These are phyloP conservation scores for Synaphobranchus kaupii DNA, from an alignment of 2,797 vertebrate genomes.

Conservation along the genomic window DNA sequence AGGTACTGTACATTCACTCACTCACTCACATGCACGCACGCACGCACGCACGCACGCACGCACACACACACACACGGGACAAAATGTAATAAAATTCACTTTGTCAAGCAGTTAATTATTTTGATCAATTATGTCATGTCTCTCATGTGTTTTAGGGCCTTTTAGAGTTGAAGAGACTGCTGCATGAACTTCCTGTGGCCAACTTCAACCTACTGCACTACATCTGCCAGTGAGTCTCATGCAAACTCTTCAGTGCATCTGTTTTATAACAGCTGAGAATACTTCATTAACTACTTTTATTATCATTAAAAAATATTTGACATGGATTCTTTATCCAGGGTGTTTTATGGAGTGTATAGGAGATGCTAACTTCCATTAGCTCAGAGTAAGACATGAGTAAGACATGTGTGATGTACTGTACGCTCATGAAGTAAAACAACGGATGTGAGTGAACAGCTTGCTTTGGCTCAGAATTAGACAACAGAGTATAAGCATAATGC, in stretches of 20 bases:
- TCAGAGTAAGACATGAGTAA: too few relatives aligned
- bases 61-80: neutral
- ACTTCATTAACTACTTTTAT: neutral
- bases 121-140: neutral
- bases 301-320: too few relatives aligned
- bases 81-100: neutral
- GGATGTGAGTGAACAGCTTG: too few relatives aligned
- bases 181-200: constrained; percentile 73
- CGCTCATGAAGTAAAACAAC: too few relatives aligned
- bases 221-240: constrained; percentile 71
- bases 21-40: neutral
- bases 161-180: constrained; percentile 65
- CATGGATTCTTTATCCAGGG: too few relatives aligned
- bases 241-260: neutral
- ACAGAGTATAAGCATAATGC: too few relatives aligned
- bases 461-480: too few relatives aligned
- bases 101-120: neutral
- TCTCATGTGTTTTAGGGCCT: constrained; percentile 61
- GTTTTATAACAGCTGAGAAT: neutral
- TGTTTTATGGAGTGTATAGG: too few relatives aligned
- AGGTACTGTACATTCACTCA: constrained; percentile 51
- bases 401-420: too few relatives aligned
- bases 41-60: neutral
- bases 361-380: too few relatives aligned
- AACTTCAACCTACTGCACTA: constrained; percentile 78